Conservation (phyloP, 2,888 invertebrate species). For the Macrophya alboannulata region DNA sequence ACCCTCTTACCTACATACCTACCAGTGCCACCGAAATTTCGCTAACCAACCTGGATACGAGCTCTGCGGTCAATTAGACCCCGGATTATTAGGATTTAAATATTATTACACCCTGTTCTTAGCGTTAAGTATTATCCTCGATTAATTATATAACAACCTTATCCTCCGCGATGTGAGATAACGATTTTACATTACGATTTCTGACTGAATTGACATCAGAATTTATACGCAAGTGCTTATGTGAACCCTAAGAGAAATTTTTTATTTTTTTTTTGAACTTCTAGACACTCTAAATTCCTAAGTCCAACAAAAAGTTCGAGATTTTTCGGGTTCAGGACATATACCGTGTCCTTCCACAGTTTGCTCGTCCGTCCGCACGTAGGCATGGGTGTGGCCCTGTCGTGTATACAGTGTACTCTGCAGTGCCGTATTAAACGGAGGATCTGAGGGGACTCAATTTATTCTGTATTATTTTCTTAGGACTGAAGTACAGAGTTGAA, state of each 20-base stretch:
- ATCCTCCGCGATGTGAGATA: background rate
- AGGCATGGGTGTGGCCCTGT: conserved; percentile 24
- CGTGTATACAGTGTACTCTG: conserved; percentile 5
- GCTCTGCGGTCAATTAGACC: background rate
- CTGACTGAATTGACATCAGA: background rate
- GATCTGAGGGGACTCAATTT: background rate
- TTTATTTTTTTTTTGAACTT: background rate
- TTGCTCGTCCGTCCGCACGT: background rate
- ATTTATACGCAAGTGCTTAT: background rate
- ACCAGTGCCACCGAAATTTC: background rate
- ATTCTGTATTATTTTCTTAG: background rate
- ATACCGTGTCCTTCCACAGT: background rate
- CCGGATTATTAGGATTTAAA: background rate
- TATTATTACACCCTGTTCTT: background rate
- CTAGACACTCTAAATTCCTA: background rate
- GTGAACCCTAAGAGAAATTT: background rate
- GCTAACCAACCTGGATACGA: background rate
- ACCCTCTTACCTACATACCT: background rate
- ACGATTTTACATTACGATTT: background rate
- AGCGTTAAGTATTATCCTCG: background rate
- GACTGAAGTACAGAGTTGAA: background rate
- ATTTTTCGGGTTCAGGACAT: conserved; percentile 16
- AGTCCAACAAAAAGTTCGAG: background rate
- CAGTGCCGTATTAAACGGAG: conserved; percentile 13
- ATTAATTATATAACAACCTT: background rate